Conservation (phyloP, 2,797 vertebrate genomes). For the Glossophaga mutica region DNA sequence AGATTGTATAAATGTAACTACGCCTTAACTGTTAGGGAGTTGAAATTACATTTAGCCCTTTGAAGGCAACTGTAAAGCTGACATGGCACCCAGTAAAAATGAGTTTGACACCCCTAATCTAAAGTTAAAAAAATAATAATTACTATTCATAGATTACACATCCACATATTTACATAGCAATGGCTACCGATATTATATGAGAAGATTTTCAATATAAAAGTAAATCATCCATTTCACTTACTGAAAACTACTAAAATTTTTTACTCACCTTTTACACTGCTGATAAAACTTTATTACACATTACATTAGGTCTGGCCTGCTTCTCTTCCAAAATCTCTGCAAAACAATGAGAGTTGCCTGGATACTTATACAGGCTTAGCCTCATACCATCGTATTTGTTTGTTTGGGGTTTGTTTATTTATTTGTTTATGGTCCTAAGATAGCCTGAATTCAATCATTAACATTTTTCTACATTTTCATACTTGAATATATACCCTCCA, state of each 20-base stretch:
- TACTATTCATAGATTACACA: neutral
- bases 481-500: neutral
- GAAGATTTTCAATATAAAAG: slow-evolving; percentile 24
- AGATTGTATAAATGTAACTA: no score
- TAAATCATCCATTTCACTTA: slow-evolving; percentile 36
- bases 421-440: neutral
- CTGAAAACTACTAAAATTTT: slow-evolving; percentile 42
- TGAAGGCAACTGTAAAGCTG: no score
- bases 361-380: neutral
- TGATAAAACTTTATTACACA: slow-evolving; percentile 60
- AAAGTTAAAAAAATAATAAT: no score
- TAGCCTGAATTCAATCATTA: neutral
- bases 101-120: no score
- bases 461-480: neutral
- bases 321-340: slow-evolving; percentile 20
- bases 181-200: neutral
- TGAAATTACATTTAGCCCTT: no score
- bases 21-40: no score
- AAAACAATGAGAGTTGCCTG: slow-evolving; percentile 13
- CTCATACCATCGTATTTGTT: neutral
- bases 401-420: neutral
- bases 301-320: slow-evolving; percentile 31
- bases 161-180: neutral
- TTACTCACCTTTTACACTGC: neutral
- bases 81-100: no score